phyloP scores from a whole-genome alignment of 2,113 vertebrate species.

The Azemiops feae region DNA sequence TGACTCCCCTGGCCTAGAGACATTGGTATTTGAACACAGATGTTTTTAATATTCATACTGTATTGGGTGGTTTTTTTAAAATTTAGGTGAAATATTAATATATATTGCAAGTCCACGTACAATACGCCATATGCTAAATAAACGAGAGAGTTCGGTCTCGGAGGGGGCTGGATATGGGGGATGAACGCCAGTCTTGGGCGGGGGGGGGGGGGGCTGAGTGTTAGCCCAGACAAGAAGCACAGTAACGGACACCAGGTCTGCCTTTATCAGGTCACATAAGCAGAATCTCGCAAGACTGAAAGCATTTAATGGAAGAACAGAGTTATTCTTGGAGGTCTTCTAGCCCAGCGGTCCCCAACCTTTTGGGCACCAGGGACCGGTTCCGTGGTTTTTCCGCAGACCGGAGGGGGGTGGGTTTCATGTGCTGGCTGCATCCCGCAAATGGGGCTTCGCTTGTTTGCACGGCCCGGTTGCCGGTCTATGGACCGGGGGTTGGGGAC shows the following conservation, averaged over 20 bases:
- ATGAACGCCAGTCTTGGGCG: background rate
- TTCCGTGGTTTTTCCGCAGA: too few relatives aligned
- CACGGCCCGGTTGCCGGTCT: too few relatives aligned
- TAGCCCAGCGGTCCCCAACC: too few relatives aligned
- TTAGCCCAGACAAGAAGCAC: background rate
- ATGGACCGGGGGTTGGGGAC: too few relatives aligned
- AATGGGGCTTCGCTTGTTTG: too few relatives aligned
- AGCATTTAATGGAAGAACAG: background rate
- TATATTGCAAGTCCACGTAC: background rate
- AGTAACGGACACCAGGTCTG: background rate
- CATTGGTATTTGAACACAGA: background rate
- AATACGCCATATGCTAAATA: background rate
- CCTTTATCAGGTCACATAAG: background rate
- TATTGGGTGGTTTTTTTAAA: background rate
- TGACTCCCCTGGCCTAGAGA: background rate
- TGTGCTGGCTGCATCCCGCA: too few relatives aligned
- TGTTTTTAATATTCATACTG: background rate
- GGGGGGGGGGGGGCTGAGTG: background rate
- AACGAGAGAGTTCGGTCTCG: background rate
- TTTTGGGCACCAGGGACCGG: too few relatives aligned
- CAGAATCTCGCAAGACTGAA: background rate
- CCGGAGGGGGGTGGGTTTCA: too few relatives aligned
- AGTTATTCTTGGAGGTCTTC: too few relatives aligned
- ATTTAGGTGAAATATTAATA: background rate
- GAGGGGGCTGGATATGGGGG: background rate